Evolutionary conservation across 2,113 vertebrate genomes (phyloP), one percentile per base, ranked within the genome.

Genomic region (Ciconia maguari): DNA sequence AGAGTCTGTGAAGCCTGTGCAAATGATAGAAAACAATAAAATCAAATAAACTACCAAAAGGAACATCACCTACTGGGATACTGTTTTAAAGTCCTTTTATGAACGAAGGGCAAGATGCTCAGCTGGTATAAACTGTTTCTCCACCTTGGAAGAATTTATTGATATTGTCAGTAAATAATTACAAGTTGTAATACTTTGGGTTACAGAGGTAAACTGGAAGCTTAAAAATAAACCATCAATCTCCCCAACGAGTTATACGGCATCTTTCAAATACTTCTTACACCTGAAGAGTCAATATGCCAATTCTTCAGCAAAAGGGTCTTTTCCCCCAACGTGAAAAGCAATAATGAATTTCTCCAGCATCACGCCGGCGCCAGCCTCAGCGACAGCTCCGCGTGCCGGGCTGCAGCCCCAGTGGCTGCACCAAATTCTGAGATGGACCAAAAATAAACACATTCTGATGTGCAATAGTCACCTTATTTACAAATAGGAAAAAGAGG

Each of bases 191-290:
- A 30, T 22, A 58, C 49, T 75, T 54, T 14, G 27, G 48, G 49
- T 80, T 55, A 22, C 49, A 60, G 90, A 91, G 41, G 60, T 20
- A 21, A 68, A 36, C 3, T 34, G 46, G 41, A 66, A 80, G 29
- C 25, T 57, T 36, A 30, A 30, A 79, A 61, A 61, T 6, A 69
- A 49, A 80, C 36, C 38, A 26, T 44, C 74, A 19, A 1, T 42
- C n/a, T 74, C 54, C 32, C 6, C 24, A 44, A 1, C 0, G 14
- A 41, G 26, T 42, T 44, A 36, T 0, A 25, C 0, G 7, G 9
- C 34, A 76, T 5, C 41, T 89, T 17, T 42, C 46, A 57, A 62
- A 83, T 5, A 14, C 13, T 57, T 10, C 5, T 52, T 22, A 27
- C 19, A 54, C 41, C 79, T 60, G 15, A 83, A 58, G 11, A 16